Conservation (phyloP, 2,797 vertebrate genomes). For the Champsocephalus gunnari region DNA sequence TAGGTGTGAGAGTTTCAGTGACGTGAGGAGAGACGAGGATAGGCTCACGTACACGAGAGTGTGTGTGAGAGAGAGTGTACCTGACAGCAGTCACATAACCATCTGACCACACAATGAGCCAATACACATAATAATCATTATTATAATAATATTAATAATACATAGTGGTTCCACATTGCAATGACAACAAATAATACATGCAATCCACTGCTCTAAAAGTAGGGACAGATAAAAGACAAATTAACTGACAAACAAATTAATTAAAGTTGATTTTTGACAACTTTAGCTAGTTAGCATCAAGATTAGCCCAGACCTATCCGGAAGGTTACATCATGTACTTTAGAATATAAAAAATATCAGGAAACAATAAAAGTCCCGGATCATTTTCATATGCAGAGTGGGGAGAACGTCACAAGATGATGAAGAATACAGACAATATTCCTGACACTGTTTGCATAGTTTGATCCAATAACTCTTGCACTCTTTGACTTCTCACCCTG, state of each 20-base stretch:
- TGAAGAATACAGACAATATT: neutral
- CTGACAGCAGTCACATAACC: constrained; percentile 72
- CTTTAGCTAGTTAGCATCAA: too few species aligned
- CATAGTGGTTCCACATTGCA: too few species aligned
- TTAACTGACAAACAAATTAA: too few species aligned
- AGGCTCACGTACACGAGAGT: constrained; percentile 32
- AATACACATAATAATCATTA: neutral
- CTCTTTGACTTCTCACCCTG: too few species aligned
- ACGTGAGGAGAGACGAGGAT: neutral
- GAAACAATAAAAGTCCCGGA: constrained; percentile 12
- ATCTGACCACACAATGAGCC: constrained; percentile 46
- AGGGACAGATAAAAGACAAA: too few species aligned
- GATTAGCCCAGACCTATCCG: too few species aligned
- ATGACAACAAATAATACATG: too few species aligned
- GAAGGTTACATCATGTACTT: too few species aligned
- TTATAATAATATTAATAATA: too few species aligned
- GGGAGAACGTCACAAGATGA: neutral
- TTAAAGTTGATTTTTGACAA: too few species aligned
- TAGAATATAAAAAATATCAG: neutral
- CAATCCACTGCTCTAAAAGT: too few species aligned
- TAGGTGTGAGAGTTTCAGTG: constrained; percentile 28
- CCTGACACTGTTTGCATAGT: neutral
- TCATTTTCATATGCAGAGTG: constrained; percentile 12
- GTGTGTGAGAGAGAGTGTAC: constrained; percentile 45
- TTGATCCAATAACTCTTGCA: neutral